These are phyloP conservation scores for Cardinalis cardinalis DNA, from an alignment of 2,113 vertebrate genomes.

Conservation along the genomic window DNA sequence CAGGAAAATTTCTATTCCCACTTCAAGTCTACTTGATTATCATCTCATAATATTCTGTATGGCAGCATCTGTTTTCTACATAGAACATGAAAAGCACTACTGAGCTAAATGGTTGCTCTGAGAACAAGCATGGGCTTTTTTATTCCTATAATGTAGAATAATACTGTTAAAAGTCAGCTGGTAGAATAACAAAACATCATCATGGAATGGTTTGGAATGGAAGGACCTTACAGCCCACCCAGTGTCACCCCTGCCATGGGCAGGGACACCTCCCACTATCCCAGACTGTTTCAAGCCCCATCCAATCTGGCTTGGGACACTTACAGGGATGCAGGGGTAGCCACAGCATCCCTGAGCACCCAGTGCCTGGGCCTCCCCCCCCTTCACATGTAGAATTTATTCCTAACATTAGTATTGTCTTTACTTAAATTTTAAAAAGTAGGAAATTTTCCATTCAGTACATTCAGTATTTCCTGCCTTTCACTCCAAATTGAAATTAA, in stretches of 20 bases:
- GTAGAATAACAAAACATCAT: not conserved
- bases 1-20: not conserved
- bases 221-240: not conserved
- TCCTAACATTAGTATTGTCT: not conserved
- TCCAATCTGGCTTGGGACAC: not conserved
- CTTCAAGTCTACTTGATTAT: not conserved
- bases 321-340: not conserved
- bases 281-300: rapidly evolving
- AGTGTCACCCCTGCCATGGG: rapidly evolving
- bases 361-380: not conserved
- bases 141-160: not conserved
- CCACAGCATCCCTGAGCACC: not conserved
- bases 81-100: not conserved
- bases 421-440: not conserved
- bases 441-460: not conserved
- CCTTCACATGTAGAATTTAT: not conserved
- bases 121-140: not conserved
- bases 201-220: not conserved
- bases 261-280: rapidly evolving
- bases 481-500: not conserved
- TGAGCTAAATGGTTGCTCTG: not conserved
- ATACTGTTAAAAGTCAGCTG: not conserved
- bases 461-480: not conserved
- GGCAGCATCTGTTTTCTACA: not conserved
- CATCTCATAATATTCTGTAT: not conserved